Evolutionary conservation across 2,888 invertebrate species (phyloP).

Genomic region (Ectropis crepuscularia): DNA sequence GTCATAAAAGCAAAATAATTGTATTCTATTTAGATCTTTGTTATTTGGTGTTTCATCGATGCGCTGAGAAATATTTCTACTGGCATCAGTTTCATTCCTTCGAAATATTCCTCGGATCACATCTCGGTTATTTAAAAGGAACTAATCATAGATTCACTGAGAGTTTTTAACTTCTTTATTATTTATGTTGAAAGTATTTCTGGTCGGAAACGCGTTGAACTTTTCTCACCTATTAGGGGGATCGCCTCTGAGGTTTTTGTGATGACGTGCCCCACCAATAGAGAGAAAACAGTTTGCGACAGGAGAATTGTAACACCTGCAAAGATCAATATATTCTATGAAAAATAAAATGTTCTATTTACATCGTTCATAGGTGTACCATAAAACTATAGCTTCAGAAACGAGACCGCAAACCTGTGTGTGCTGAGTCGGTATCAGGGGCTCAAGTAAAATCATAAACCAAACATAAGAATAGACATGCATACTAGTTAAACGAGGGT

Average conservation of each 20-base stretch:
- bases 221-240: constrained; percentile 96
- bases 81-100: constrained; percentile 40
- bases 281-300: constrained; percentile 99
- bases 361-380: constrained; percentile 53
- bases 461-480: constrained; percentile 75
- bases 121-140: constrained; percentile 55
- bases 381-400: constrained; percentile 52
- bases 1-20: constrained; percentile 67
- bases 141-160: constrained; percentile 51
- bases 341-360: constrained; percentile 66
- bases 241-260: constrained; percentile 99
- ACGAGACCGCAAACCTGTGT: constrained; percentile 66
- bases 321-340: constrained; percentile 87
- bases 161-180: constrained; percentile 45
- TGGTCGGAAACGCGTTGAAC: constrained; percentile 57
- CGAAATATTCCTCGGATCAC: constrained; percentile 70
- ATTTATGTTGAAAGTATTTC: constrained; percentile 47
- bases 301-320: constrained; percentile 99
- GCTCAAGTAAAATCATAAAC: constrained; percentile 81
- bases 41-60: constrained; percentile 66
- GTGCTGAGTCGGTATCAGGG: constrained; percentile 80
- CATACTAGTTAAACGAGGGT: constrained; percentile 65
- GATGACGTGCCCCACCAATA: constrained; percentile 99
- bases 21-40: constrained; percentile 71
- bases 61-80: constrained; percentile 74